Base-by-base conservation (phyloP, 2,888 invertebrate species). In the Ethmia dodecea region DNA sequence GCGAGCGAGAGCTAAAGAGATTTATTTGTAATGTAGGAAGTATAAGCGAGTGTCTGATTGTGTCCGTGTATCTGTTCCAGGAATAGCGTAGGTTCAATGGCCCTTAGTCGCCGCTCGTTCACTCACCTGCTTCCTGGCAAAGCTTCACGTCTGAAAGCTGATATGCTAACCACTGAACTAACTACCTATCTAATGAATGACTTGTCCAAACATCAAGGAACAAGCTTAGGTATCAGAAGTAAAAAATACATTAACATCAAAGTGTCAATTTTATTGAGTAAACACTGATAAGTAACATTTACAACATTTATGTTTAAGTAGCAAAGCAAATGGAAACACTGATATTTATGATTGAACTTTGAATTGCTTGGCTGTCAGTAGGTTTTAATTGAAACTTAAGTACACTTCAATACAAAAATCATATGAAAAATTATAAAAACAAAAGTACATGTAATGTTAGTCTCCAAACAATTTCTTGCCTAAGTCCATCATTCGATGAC, bases 401-500 rank as follows among this genome's bases (percentile, higher is more conserved):
- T 36, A 43, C 38, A 35, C 39, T 37, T 41, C 37, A 31, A 18
- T 27, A 38, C 31, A 34, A 31, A 28, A 33, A n/a, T n/a, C 5
- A n/a, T 32, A 33, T 33, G 22, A 34, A 37, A 14, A 37, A 24
- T 22, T 30, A 15, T n/a, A 11, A 31, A 6, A 13, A 15, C 28
- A 34, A 5, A 2, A 25, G 16, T 16, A 18, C 9, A 4, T 12
- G 8, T 9, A 25, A 38, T 44, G 46, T 77, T 93, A 95, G 79
- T 95, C 94, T 50, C 95, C 95, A 76, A 95, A 95, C 45, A 95
- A 88, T 69, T 92, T 92, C 80, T 95, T 95, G 55, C 95, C 95
- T 68, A 95, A 86, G 52, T 95, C 95, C 95, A 95, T 95, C 77
- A 95, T 89, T 60, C 94, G 88, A 72, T 95, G 95, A 69, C 93